Base-by-base conservation (phyloP, 2,113 vertebrate genomes). In the Myotis lucifugus region DNA sequence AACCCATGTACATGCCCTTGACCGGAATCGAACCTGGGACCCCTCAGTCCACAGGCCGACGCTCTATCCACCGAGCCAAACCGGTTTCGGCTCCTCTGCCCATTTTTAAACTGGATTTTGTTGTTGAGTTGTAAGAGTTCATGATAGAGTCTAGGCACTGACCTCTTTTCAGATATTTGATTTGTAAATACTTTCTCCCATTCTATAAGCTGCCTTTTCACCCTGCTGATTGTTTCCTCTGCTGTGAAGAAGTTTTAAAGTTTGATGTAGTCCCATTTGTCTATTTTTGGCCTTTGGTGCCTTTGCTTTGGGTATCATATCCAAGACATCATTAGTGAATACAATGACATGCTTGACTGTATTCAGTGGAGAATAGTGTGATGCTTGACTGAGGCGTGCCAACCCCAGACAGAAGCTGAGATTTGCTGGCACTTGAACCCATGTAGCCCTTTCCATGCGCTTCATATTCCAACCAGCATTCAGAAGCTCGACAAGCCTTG, bases 381-480 rank as follows among this genome's bases (percentile, higher is more conserved):
- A 66, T n/a, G 14, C 2, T 1, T 19, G 85, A 40, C 19, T 14
- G 34, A n/a, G 46, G 46, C 46, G 14, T 0, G 52, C 2, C 0
- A 5, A 42, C 42, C n/a, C 52, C 42, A n/a, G 50, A 8, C n/a
- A 18, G 19, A 15, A 12, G 67, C 27, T 19, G 19, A n/a, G 76
- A 3, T 42, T 21, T 15, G 6, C 11, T 18, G 11, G 15, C 21
- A 23, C 37, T 29, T 19, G 32, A 21, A 9, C 42, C 79, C 40
- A 29, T 0, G 23, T 7, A 61, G 66, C 52, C 50, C 37, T 32
- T 40, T 1, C 12, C 34, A 6, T 1, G 29, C 0, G 52, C 54
- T 40, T 19, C 18, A 7, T 4, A 34, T 40, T 50, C 67, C n/a
- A 34, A 25, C 54, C 54, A 19, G 25, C 54, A 3, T 37, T 32